Conservation (phyloP, 2,113 vertebrate species). For the Sakesphorus luctuosus region DNA sequence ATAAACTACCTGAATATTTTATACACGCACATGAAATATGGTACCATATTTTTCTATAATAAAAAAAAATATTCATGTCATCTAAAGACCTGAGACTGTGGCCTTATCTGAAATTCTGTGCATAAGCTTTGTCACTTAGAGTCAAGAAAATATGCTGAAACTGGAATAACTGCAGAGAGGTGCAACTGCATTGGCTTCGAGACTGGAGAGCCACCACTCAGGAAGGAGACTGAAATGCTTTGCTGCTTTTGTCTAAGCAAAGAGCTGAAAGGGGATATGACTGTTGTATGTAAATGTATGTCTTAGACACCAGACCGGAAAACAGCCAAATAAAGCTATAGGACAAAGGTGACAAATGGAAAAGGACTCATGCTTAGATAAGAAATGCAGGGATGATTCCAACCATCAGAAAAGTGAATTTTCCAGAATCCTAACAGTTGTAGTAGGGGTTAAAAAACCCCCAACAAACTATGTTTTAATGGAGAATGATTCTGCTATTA, state of each 20-base stretch:
- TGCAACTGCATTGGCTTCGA: not conserved
- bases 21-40: not conserved
- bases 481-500: not conserved
- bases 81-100: not conserved
- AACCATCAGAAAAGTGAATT: not conserved
- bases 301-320: not conserved
- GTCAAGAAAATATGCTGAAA: not conserved
- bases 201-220: not conserved
- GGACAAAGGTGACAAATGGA: not conserved
- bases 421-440: not conserved
- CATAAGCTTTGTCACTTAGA: not conserved
- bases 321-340: not conserved
- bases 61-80: not conserved
- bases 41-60: not conserved
- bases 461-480: not conserved
- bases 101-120: not conserved
- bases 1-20: not conserved
- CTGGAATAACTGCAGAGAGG: not conserved
- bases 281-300: slow-evolving; percentile 12
- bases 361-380: not conserved
- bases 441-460: not conserved
- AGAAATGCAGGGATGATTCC: not conserved
- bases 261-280: not conserved
- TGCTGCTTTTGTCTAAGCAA: not conserved
- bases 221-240: not conserved